Evolutionary conservation across 2,797 vertebrate species (phyloP).

Genomic region (Sebastes trivittatus): DNA sequence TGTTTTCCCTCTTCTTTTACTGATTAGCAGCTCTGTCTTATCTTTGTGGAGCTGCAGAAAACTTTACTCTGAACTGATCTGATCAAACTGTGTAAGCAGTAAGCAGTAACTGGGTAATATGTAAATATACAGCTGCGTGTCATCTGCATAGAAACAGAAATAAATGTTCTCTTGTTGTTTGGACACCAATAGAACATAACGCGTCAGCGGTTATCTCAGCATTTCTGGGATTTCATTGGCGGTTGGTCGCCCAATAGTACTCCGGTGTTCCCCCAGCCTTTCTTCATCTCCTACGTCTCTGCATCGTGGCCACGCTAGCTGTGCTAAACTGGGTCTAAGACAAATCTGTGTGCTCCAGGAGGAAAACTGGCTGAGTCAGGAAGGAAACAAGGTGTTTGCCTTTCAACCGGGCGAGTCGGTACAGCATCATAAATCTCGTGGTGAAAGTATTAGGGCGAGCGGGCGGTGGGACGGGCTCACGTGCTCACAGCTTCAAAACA

Average conservation of each 20-base stretch:
- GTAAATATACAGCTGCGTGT: not conserved
- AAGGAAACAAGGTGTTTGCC: conserved; percentile 38
- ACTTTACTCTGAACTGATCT: not conserved
- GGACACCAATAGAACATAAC: not conserved
- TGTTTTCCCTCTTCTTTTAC: not conserved
- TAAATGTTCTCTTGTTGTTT: not conserved
- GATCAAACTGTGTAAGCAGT: not conserved
- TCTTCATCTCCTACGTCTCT: not conserved
- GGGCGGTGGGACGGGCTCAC: not conserved
- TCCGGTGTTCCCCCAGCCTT: not conserved
- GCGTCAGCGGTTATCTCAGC: not conserved
- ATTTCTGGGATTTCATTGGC: not conserved
- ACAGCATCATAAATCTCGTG: conserved; percentile 42
- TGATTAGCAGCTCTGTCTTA: not conserved
- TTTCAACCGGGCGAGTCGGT: conserved; percentile 29
- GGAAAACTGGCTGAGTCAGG: conserved; percentile 54
- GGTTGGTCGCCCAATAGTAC: not conserved
- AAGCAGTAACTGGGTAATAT: not conserved
- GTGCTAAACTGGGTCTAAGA: conserved; percentile 14
- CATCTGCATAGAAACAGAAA: not conserved
- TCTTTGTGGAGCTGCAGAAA: not conserved
- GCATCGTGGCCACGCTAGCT: not conserved
- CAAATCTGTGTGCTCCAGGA: conserved; percentile 15
- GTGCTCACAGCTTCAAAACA: not conserved
- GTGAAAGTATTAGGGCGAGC: conserved; percentile 45